Percentiles rank a stretch among this genome's conserved stretches.
These are phyloP conservation scores for Anthoptus insignis DNA, from an alignment of 2,888 invertebrate genomes.

Conservation along the genomic window DNA sequence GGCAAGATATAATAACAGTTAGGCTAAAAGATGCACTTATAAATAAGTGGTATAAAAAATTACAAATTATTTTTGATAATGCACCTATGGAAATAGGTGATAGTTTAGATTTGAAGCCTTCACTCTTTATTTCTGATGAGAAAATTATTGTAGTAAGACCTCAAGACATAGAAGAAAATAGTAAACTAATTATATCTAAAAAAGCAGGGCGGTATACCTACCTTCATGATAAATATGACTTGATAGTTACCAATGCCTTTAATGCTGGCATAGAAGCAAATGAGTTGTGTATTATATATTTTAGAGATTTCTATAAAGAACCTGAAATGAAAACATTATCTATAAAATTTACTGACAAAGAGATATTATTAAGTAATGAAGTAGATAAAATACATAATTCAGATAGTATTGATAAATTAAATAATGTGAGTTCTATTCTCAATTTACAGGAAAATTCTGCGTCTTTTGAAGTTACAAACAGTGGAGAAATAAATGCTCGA, in stretches of 20 bases:
- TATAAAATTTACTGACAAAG: conserved; percentile 11
- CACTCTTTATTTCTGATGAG: not conserved
- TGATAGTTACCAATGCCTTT: conserved; percentile 10
- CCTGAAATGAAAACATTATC: conserved; percentile 11
- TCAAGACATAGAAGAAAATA: conserved; percentile 4
- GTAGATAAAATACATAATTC: too few relatives aligned
- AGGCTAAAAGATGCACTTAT: too few relatives aligned
- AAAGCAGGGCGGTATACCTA: not conserved
- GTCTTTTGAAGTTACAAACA: too few relatives aligned
- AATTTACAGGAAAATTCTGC: too few relatives aligned
- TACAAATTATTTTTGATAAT: too few relatives aligned
- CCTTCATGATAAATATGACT: conserved; percentile 7
- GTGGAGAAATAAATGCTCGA: too few relatives aligned
- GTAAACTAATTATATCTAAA: conserved; percentile 1
- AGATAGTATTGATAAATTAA: too few relatives aligned
- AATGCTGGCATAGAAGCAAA: not conserved
- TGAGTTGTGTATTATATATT: not conserved
- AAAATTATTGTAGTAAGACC: conserved; percentile 3
- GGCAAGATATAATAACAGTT: too few relatives aligned
- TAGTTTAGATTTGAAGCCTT: too few relatives aligned
- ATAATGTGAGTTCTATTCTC: too few relatives aligned
- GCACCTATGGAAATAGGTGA: too few relatives aligned
- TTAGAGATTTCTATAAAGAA: conserved; percentile 3
- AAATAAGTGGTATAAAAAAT: too few relatives aligned
- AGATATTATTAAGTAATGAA: conserved; percentile 1